Evolutionary conservation across 2,888 invertebrate genomes (phyloP).

Genomic region (Heliconius cydno): DNA sequence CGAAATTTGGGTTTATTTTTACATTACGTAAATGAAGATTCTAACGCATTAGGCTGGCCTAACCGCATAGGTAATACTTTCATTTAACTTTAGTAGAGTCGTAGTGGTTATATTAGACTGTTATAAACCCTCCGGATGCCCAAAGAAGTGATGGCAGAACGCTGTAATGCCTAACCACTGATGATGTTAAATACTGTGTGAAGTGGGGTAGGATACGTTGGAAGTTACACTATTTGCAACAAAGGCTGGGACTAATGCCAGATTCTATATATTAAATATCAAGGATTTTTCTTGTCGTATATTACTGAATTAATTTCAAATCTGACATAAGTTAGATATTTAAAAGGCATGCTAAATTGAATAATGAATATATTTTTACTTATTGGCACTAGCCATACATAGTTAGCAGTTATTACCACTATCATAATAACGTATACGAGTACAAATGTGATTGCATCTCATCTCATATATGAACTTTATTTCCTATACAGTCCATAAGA

Average conservation of each 20-base stretch:
- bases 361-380: neutral
- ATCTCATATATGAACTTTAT: conserved; percentile 34
- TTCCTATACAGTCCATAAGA: conserved; percentile 32
- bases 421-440: conserved; percentile 27
- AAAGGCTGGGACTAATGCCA: neutral
- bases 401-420: neutral
- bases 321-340: neutral
- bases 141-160: too few relatives aligned
- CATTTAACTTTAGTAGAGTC: neutral
- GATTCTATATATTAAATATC: neutral
- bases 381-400: neutral
- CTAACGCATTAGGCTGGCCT: neutral
- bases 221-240: too few relatives aligned
- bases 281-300: neutral
- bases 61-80: neutral
- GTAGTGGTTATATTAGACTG: too few relatives aligned
- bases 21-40: neutral
- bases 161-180: too few relatives aligned
- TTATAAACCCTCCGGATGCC: too few relatives aligned
- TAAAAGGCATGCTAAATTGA: neutral
- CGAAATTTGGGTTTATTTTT: neutral
- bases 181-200: too few relatives aligned
- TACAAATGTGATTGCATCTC: neutral
- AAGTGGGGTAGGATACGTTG: too few relatives aligned
- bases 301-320: neutral